Evolutionary conservation across 2,797 vertebrate genomes (phyloP), one percentile per base, ranked within the genome.

Genomic region (Melanotaenia trifasciata): DNA sequence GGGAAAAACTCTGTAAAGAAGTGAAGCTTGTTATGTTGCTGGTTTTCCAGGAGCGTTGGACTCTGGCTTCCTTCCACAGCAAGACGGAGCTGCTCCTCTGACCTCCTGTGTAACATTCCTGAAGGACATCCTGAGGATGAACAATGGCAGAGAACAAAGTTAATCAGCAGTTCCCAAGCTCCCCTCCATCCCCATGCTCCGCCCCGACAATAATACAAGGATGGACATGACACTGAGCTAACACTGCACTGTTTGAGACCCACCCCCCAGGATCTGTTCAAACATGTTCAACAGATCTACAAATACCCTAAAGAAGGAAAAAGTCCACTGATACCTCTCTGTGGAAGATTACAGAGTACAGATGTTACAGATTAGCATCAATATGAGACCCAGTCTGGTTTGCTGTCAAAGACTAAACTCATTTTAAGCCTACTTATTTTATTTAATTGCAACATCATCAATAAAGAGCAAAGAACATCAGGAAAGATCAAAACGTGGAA

Each of bases 91-190:
- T 86, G 79, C 70, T 84, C 70, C 54, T 84, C 73, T 85, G 78
- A 93, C 89, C 83, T 84, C 80, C 82, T 79, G 82, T 78, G 63
- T 43, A 74, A 80, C 74, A 57, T 87, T 87, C 64, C 81, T 89
- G 89, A 92, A 93, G 92, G 90, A 95, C 93, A 95, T 96, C 95
- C 93, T 94, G 94, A 88, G 76, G 85, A 89, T 66, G 28, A 87
- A 93, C 87, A 88, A 90, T 87, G 87, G 81, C 40, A 91, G 92
- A 91, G 94, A 96, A 93, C 89, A 91, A 88, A 84, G 74, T 70
- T 61, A 67, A 60, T 58, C 79, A 65, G 69, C 60, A 63, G 93
- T 97, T 97, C 96, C 95, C 94, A 95, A 91, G 94, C 38, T 75
- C 84, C 92, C 67, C 63, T 71, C 87, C 18, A 5, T 85, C 76